These are phyloP conservation scores for Tragelaphus strepsiceros DNA, from an alignment of 2,113 vertebrate species.

Conservation along the genomic window DNA sequence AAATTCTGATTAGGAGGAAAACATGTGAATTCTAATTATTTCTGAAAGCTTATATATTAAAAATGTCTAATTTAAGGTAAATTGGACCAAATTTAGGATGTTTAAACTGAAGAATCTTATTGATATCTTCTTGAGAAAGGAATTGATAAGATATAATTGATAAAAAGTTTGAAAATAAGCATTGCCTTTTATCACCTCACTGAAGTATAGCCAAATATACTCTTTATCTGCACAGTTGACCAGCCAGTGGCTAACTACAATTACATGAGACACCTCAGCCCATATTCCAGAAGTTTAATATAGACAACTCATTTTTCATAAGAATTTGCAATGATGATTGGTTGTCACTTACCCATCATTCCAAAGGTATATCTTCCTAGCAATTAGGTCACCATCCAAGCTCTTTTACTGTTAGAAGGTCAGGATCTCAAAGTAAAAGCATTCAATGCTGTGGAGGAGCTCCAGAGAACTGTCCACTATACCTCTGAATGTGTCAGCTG, in stretches of 20 bases:
- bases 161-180: constrained; percentile 67
- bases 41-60: constrained; percentile 44
- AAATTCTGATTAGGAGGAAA: constrained; percentile 31
- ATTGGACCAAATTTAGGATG: constrained; percentile 57
- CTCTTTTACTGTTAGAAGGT: not conserved
- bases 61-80: constrained; percentile 58
- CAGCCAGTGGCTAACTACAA: constrained; percentile 76
- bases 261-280: constrained; percentile 86
- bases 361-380: constrained; percentile 70
- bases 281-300: constrained; percentile 86
- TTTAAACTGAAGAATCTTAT: constrained; percentile 61
- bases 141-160: constrained; percentile 69
- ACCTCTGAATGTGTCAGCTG: not conserved
- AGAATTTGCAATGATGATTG: constrained; percentile 88
- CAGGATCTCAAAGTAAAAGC: not conserved
- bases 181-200: constrained; percentile 61
- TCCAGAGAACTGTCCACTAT: not conserved
- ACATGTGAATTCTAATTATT: constrained; percentile 46
- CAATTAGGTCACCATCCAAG: not conserved
- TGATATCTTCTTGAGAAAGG: constrained; percentile 68
- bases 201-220: constrained; percentile 61
- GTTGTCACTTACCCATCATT: constrained; percentile 88
- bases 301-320: constrained; percentile 86
- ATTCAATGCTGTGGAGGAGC: not conserved
- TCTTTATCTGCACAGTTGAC: constrained; percentile 63